Percentiles rank a stretch among this genome's conserved stretches.
These are phyloP conservation scores for Carassius gibelio DNA, from an alignment of 2,113 vertebrate species.

Conservation along the genomic window DNA sequence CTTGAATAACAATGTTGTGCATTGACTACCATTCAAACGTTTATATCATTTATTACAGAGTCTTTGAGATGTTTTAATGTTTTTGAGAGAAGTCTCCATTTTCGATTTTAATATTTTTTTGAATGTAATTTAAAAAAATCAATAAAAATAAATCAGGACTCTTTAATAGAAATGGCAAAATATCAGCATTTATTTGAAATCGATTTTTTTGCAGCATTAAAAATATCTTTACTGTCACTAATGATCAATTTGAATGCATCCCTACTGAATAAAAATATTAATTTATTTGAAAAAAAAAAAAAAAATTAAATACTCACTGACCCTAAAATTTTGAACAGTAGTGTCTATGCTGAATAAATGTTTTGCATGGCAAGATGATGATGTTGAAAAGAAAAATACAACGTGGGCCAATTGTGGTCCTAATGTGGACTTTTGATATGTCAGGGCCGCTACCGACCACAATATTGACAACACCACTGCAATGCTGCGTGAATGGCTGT, in stretches of 20 bases:
- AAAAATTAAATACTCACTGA: not conserved
- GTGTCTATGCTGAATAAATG: not conserved
- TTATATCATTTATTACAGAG: not conserved
- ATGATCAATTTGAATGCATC: not conserved
- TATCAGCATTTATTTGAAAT: not conserved
- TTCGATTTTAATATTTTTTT: not conserved
- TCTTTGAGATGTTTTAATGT: not conserved
- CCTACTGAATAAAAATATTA: not conserved
- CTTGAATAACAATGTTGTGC: not conserved
- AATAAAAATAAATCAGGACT: not conserved
- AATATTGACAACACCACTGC: slow-evolving; percentile 85
- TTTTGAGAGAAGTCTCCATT: not conserved
- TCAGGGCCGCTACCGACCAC: slow-evolving; percentile 87
- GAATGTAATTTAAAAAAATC: not conserved
- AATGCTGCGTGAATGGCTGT: slow-evolving; percentile 85
- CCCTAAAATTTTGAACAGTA: not conserved
- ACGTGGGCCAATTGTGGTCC: not conserved
- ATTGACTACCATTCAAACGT: not conserved
- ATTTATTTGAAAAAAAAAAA: not conserved
- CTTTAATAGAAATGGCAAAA: not conserved
- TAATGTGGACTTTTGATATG: slow-evolving; percentile 29
- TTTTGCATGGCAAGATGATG: not conserved
- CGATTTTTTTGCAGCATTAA: not conserved
- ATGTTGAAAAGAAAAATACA: not conserved
- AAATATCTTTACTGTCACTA: too few relatives aligned